A percentile compares a stretch with the other conserved stretches of the same genome.
Conservation (phyloP, 1,140 invertebrate genomes). For the Conopomorpha cramerella region DNA sequence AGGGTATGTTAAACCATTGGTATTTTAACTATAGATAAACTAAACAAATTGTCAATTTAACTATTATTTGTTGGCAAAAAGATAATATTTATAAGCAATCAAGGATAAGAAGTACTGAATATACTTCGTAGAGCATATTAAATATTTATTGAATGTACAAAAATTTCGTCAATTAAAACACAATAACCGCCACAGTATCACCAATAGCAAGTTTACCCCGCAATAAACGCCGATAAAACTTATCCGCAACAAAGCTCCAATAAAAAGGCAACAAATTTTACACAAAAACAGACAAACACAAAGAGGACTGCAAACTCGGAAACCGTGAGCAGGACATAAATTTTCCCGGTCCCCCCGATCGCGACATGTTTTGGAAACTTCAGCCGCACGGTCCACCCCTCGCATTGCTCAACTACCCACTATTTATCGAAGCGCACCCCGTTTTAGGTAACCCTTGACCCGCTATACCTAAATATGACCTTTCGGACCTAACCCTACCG, state of each 20-base stretch:
- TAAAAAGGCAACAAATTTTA: slow-evolving; percentile 1
- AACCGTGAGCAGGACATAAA: too few species aligned
- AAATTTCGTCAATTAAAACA: too few species aligned
- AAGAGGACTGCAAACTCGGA: slow-evolving; percentile 14
- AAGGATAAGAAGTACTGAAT: too few species aligned
- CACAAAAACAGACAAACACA: slow-evolving; percentile 7
- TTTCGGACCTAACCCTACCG: slow-evolving; percentile 30
- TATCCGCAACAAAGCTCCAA: neutral
- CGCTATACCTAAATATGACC: slow-evolving; percentile 54
- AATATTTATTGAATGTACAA: too few species aligned
- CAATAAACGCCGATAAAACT: neutral
- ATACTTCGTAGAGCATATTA: too few species aligned
- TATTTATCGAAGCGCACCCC: slow-evolving; percentile 41
- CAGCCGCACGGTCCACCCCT: slow-evolving; percentile 34
- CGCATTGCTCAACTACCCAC: slow-evolving; percentile 23
- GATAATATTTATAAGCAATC: too few species aligned
- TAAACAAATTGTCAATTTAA: too few species aligned
- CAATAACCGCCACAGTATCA: too few species aligned
- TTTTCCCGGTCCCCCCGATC: slow-evolving; percentile 19
- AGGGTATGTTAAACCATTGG: too few species aligned
- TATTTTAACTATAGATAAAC: too few species aligned
- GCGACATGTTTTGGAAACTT: slow-evolving; percentile 39
- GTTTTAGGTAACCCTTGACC: slow-evolving; percentile 39
- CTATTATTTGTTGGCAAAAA: too few species aligned
- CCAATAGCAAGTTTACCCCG: slow-evolving; percentile 11